A percentile compares a stretch with the other conserved stretches of the same genome.
Evolutionary conservation across 2,888 invertebrate genomes (phyloP).

Genomic region (Drosophila silvestris): DNA sequence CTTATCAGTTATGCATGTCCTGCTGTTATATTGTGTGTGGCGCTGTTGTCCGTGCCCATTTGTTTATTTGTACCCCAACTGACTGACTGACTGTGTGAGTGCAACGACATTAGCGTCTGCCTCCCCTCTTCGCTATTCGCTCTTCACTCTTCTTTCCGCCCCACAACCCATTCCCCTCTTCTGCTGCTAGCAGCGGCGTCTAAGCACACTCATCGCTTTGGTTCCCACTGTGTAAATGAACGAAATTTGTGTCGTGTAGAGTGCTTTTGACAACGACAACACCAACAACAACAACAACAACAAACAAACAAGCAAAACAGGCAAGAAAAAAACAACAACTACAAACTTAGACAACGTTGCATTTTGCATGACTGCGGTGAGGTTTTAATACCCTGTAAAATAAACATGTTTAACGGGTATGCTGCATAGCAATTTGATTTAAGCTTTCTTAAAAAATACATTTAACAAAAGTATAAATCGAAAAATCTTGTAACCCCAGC

Average conservation of each 20-base stretch:
- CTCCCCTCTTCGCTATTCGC: neutral
- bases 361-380: conserved; percentile 56
- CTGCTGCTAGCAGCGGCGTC: neutral
- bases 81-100: conserved; percentile 50
- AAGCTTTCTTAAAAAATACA: neutral
- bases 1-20: conserved; percentile 45
- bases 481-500: neutral
- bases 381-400: conserved; percentile 42
- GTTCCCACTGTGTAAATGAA: conserved; percentile 65
- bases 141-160: neutral
- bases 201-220: conserved; percentile 38
- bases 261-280: conserved; percentile 52
- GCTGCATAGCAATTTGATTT: neutral
- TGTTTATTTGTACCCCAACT: conserved; percentile 13
- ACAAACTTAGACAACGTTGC: conserved; percentile 56
- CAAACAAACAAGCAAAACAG: conserved; percentile 7
- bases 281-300: conserved; percentile 32
- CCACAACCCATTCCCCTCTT: neutral
- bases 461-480: neutral
- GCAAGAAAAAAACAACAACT: conserved; percentile 20
- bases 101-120: conserved; percentile 69
- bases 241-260: conserved; percentile 71
- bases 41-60: conserved; percentile 17
- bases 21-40: neutral
- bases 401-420: conserved; percentile 17